phyloP scores from a whole-genome alignment of 2,888 invertebrate species.

The Cecidostiba fungosa region DNA sequence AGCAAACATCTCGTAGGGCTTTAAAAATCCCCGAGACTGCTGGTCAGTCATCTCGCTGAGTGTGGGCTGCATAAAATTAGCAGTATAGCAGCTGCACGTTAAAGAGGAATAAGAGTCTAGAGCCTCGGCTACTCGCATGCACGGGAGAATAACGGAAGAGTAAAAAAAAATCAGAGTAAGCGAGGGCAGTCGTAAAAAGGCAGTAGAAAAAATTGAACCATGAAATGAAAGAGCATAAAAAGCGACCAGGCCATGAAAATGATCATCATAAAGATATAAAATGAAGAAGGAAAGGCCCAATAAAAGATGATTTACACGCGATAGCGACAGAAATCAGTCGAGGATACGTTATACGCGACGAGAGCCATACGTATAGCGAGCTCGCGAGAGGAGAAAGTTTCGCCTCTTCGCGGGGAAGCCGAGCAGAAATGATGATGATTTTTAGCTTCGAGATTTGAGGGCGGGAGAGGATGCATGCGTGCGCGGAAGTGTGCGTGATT shows the following conservation, averaged over 20 bases:
- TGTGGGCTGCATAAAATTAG: constrained; percentile 40
- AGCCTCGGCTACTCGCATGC: background rate
- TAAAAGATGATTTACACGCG: constrained; percentile 62
- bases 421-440: constrained; percentile 57
- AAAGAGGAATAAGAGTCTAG: background rate
- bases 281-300: constrained; percentile 57
- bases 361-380: background rate
- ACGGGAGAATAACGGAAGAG: background rate
- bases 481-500: constrained; percentile 34
- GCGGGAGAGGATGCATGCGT: background rate
- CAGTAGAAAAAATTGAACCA: constrained; percentile 57
- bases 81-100: background rate
- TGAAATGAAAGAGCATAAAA: constrained; percentile 63
- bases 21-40: background rate
- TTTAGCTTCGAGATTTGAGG: constrained; percentile 27
- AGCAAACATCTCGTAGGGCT: background rate
- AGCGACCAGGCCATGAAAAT: constrained; percentile 49
- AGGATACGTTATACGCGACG: constrained; percentile 32
- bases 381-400: constrained; percentile 1
- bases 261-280: constrained; percentile 63
- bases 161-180: background rate
- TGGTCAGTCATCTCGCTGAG: constrained; percentile 13
- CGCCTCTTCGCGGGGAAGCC: background rate
- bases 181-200: constrained; percentile 51
- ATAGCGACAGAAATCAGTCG: constrained; percentile 55